A percentile compares a stretch with the other conserved stretches of the same genome.
Conservation (phyloP, 1,140 invertebrate species). For the Euwallacea similis region DNA sequence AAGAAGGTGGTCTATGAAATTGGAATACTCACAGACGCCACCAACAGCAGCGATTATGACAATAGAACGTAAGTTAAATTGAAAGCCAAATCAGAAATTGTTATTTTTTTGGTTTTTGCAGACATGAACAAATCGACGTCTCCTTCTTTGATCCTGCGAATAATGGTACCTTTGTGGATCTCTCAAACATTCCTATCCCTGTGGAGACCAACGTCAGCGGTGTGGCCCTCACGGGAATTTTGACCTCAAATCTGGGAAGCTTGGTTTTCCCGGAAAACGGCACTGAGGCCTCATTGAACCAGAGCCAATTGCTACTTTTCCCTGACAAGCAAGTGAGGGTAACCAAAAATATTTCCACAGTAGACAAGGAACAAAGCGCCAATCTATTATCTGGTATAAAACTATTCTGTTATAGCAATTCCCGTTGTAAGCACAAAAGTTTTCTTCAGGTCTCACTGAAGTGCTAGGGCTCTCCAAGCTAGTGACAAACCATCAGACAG, state of each 20-base stretch:
- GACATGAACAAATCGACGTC: constrained; percentile 59
- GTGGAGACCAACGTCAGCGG: constrained; percentile 59
- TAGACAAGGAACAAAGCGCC: constrained; percentile 32
- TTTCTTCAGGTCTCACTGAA: constrained; percentile 24
- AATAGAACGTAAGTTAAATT: constrained; percentile 43
- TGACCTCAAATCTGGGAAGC: constrained; percentile 55
- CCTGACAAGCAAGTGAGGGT: constrained; percentile 43
- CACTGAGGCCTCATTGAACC: constrained; percentile 14
- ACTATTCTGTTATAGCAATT: neutral
- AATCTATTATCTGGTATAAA: constrained; percentile 36
- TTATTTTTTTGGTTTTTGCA: constrained; percentile 38
- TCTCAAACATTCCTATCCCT: constrained; percentile 58
- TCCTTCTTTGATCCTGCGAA: constrained; percentile 58
- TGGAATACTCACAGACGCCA: constrained; percentile 59
- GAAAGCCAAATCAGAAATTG: neutral
- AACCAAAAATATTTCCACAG: constrained; percentile 43
- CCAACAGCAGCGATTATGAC: constrained; percentile 53
- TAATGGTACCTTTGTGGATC: constrained; percentile 56
- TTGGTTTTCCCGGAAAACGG: constrained; percentile 39
- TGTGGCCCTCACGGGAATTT: constrained; percentile 57
- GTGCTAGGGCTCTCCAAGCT: constrained; percentile 25
- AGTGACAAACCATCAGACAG: neutral
- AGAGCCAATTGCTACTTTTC: constrained; percentile 34
- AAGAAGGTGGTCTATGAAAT: constrained; percentile 63
- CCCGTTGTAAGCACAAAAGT: neutral